Evolutionary conservation across 2,113 vertebrate genomes (phyloP), one percentile per base, ranked within the genome.

Genomic region (Sitta europaea): DNA sequence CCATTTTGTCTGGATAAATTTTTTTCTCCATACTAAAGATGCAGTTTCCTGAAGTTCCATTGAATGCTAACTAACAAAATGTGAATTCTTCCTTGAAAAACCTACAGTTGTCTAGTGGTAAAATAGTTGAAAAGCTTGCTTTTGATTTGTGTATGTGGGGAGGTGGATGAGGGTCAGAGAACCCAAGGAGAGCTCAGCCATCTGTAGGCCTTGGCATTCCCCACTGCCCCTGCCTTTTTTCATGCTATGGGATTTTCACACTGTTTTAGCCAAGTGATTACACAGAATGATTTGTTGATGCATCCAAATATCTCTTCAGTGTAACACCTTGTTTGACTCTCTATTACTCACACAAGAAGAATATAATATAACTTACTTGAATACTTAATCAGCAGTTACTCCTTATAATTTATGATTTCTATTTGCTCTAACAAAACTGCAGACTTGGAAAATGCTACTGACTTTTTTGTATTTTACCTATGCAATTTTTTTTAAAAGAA

Each of bases 381-480:
- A 54, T 89, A 29, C 54, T 80, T 88, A 68, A 86, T 86, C 63
- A 61, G 12, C 71, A 80, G 47, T 74, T 81, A 47, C 14, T 70
- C 33, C 10, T 35, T 16, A 4, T 63, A 72, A 55, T 62, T 84
- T 66, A 36, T 40, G 42, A 73, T 45, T 88, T 83, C 28, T 59
- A 2, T 58, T 83, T 89, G 23, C 43, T 84, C 18, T 36, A 92
- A 74, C 45, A 45, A 62, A 88, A 70, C 50, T 31, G 20, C 28
- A n/a, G 67, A 27, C 47, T 83, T 86, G 67, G 53, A 88, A 63
- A 93, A 71, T 54, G 21, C 4, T 71, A 31, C 38, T 72, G 16
- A 14, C 24, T 45, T 81, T 78, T 78, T 63, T 51, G 7, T 19
- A 19, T 68, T 93, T 74, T 71, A 22, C 12, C 21, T 54, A 35